Percentiles rank a stretch among this genome's conserved stretches.
These are phyloP conservation scores for Myripristis murdjan DNA, from an alignment of 2,797 vertebrate species.

Conservation along the genomic window DNA sequence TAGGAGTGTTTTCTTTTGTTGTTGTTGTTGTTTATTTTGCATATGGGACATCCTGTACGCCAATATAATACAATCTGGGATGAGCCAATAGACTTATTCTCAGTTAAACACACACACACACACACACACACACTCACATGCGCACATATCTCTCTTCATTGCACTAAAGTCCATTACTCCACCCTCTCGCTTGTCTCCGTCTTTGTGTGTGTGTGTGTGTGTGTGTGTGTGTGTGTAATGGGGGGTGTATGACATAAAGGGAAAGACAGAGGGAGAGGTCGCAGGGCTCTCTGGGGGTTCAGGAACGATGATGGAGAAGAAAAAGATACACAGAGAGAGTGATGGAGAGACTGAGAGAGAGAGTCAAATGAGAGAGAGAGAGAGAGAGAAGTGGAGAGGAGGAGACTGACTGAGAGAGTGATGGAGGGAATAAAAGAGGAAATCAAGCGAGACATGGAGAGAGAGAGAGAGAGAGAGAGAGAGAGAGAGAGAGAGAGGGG, in stretches of 20 bases:
- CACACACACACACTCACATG: neutral
- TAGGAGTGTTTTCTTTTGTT: no score
- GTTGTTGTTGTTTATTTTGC: no score
- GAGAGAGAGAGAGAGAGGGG: no score
- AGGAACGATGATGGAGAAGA: no score
- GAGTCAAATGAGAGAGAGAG: no score
- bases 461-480: constrained; percentile 1
- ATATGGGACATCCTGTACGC: no score
- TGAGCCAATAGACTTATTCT: no score
- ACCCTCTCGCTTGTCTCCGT: constrained; percentile 17
- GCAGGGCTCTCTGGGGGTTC: no score
- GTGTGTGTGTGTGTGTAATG: constrained; percentile 24
- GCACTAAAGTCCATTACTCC: constrained; percentile 22
- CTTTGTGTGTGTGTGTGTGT: constrained; percentile 14
- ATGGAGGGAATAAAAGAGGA: constrained; percentile 41
- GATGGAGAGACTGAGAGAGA: neutral
- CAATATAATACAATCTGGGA: no score
- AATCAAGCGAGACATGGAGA: constrained; percentile 17
- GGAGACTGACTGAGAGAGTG: constrained; percentile 2
- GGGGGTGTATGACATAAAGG: constrained; percentile 41
- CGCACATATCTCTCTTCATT: constrained; percentile 19
- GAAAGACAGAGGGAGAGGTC: neutral
- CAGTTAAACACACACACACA: no score
- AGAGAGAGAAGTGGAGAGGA: constrained; percentile 4
- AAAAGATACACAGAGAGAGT: constrained; percentile 10